Percentiles rank a stretch among this genome's conserved stretches.
phyloP scores from a whole-genome alignment of 1,140 invertebrate genomes.

The Zeugodacus cucurbitae region DNA sequence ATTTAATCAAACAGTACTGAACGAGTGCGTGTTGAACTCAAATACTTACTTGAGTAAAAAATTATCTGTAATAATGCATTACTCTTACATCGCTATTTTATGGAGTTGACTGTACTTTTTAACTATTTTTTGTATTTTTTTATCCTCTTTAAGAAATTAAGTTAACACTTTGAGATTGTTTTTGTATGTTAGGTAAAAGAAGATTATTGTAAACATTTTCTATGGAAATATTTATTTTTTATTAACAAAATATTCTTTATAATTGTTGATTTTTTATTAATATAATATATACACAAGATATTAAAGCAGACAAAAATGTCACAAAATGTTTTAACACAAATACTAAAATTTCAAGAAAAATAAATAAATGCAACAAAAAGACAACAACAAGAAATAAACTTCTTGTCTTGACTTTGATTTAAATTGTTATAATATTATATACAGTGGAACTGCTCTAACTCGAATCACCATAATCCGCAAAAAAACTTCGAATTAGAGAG shows the following conservation, averaged over 20 bases:
- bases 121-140: neutral
- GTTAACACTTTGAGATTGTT: conserved; percentile 31
- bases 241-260: neutral
- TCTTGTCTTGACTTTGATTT: no score
- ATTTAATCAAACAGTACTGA: conserved; percentile 21
- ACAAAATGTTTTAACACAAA: neutral
- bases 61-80: conserved; percentile 3
- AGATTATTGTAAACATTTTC: neutral
- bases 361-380: conserved; percentile 6
- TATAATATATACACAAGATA: conserved; percentile 1
- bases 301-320: neutral
- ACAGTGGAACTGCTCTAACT: no score
- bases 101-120: conserved; percentile 14
- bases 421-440: no score
- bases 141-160: neutral
- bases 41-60: neutral
- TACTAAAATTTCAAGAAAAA: conserved; percentile 14
- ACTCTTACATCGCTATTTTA: neutral
- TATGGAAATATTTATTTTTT: conserved; percentile 9
- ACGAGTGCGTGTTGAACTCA: neutral
- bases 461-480: no score
- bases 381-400: neutral
- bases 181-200: neutral
- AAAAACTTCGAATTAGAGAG: no score
- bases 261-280: conserved; percentile 33